Conservation (phyloP, 2,113 vertebrate genomes). For the Calypte anna region DNA sequence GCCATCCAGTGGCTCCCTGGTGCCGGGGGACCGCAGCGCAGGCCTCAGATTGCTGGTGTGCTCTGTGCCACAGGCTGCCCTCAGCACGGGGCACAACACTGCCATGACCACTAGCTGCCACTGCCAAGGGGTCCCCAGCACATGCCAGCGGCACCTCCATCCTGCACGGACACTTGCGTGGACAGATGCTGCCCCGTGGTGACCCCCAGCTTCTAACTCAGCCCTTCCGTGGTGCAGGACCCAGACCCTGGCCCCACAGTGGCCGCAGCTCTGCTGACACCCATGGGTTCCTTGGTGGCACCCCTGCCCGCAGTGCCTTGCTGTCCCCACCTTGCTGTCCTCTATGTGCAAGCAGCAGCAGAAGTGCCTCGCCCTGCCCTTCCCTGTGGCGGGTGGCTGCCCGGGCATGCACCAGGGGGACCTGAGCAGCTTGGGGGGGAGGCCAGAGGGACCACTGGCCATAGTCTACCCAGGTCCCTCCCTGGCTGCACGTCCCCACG, state of each 20-base stretch:
- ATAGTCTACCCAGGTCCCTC: neutral
- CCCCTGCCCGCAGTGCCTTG: neutral
- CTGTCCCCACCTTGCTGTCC: neutral
- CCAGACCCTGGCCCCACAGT: no score
- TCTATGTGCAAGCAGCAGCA: neutral
- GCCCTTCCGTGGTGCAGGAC: no score
- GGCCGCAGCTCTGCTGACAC: no score
- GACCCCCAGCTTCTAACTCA: no score
- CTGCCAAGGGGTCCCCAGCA: neutral
- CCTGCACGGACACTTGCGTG: neutral
- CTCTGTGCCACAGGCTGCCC: neutral
- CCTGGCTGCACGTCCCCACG: neutral
- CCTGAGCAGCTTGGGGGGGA: neutral
- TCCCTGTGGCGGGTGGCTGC: fast-evolving
- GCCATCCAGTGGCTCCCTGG: neutral
- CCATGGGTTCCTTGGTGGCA: no score
- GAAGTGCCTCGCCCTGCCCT: constrained; percentile 33
- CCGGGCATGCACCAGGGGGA: neutral
- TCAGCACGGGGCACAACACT: neutral
- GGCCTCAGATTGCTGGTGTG: fast-evolving
- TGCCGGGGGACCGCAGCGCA: neutral
- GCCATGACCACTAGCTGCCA: neutral
- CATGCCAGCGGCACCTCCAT: fast-evolving
- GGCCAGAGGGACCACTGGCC: neutral
- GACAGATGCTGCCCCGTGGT: neutral